Evolutionary conservation across 2,888 invertebrate species (phyloP), one percentile per base, ranked within the genome.

Genomic region (Entomobrya multifasciata): DNA sequence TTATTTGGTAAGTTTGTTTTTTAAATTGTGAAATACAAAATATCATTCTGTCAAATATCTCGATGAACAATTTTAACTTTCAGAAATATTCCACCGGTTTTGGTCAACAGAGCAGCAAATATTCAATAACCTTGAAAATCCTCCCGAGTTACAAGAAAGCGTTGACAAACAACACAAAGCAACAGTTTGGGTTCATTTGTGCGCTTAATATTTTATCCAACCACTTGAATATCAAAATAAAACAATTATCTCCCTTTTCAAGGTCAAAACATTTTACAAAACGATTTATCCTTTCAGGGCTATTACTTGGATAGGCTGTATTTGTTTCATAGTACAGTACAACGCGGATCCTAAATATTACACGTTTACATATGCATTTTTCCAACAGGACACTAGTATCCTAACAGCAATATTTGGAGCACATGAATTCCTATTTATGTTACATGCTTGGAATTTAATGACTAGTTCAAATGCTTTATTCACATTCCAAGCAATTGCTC

Each of bases 371-470:
- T 86, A 86, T 30, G 74, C 86, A 2, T 25, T 57, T 36, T 0
- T 86, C n/a, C 25, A 70, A 60, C 0, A 6, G 0, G 72, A 86
- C 0, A 79, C 17, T 41, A 41, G 15, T 6, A 0, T 79, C 41
- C 22, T 80, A 5, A 52, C 22, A 1, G 25, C 52, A 27, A n/a
- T 85, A 20, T 78, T 78, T 52, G 85, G 85, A 57, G 30, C 20
- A 17, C 85, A 85, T n/a, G 85, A 85, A 47, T 78, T 85, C 17
- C 30, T 79, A 5, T 85, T 79, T 41, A 85, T 85, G 85, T 10
- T 85, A 1, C 85, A 85, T 60, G 85, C 78, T 1, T 85, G 85
- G 85, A 57, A 47, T 25, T 22, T 85, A 27, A 85, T 85, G 85
- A 77, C 67, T 1, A 17, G 67, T 17, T 52, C 77, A 11, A 78